Evolutionary conservation across 2,797 vertebrate genomes (phyloP), one percentile per base, ranked within the genome.

Genomic region (Pseudomugil tenellus): DNA sequence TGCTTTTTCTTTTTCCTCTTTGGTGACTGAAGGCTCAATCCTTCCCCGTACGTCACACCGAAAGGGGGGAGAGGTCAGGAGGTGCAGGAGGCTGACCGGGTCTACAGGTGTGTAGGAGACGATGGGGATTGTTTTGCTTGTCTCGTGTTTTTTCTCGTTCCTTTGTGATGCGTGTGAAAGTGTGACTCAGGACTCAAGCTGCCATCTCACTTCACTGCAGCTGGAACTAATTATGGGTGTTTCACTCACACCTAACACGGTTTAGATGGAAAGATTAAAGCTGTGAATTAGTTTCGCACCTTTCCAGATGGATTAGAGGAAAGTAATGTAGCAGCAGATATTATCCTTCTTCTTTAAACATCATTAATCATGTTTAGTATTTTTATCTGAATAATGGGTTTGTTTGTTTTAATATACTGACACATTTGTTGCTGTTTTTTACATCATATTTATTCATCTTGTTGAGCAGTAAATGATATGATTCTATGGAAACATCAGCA

Each of bases 61-160:
- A 11, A 53, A 70, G 63, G 29, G 46, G 63, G 17, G 51, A 39
- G 62, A 64, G 78, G 75, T 84, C 76, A 78, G 66, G 35, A 72
- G 80, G 72, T 62, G 69, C 58, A 46, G 46, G 58, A 76, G 58
- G 71, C 70, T 59, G 75, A 76, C 67, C 77, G 63, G 79, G 69
- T 65, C 74, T 77, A 78, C 84, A 88, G 81, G 85, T 89, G 87
- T 78, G 76, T 71, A 63, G 60, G 57, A 54, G 53, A 55, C 56
- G 66, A 39, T 7, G 3, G 21, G 16, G 9, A 17, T 35, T 61
- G 11, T 46, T 53, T 58, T 32, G 25, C 9, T 37, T 48, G 2
- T 12, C 0, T 1, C 3, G 0, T 31, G 28, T 35, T 16, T 23
- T 58, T 55, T 28, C 6, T n/a, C 19, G 9, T 64, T 14, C 25